These are phyloP conservation scores for Amaurobius ferox DNA, from an alignment of 2,888 invertebrate genomes.

Conservation along the genomic window DNA sequence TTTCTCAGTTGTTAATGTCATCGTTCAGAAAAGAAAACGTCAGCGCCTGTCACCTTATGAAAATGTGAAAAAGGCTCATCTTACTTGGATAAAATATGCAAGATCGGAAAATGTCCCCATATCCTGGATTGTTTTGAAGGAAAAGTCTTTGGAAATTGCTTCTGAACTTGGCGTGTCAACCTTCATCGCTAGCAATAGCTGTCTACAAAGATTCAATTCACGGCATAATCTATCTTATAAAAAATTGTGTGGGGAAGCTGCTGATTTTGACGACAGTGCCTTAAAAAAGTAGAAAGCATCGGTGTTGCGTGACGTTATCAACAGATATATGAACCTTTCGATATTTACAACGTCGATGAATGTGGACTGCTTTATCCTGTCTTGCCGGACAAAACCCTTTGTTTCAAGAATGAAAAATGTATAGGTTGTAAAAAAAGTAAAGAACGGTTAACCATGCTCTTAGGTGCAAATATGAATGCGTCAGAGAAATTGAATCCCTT, in stretches of 20 bases:
- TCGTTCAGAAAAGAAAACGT: too few relatives aligned
- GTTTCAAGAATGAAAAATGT: slow-evolving; percentile 19
- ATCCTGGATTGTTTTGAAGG: slow-evolving; percentile 16
- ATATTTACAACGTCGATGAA: background rate
- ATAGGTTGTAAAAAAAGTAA: slow-evolving; percentile 17
- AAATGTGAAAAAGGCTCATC: too few relatives aligned
- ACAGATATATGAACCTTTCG: background rate
- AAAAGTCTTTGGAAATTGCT: slow-evolving; percentile 6
- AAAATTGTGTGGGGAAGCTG: slow-evolving; percentile 17
- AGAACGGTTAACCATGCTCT: slow-evolving; percentile 14
- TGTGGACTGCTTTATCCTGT: background rate
- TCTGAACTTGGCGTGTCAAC: background rate
- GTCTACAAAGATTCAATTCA: slow-evolving; percentile 15
- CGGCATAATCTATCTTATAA: slow-evolving; percentile 8
- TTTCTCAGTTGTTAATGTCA: too few relatives aligned
- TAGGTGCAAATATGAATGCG: slow-evolving; percentile 23
- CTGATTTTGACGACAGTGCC: background rate
- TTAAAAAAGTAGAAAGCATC: slow-evolving; percentile 10
- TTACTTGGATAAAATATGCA: slow-evolving; percentile 12
- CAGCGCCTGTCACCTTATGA: too few relatives aligned
- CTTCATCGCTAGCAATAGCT: slow-evolving; percentile 19
- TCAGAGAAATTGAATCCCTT: slow-evolving; percentile 28
- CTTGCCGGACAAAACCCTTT: background rate
- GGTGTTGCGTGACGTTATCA: background rate
- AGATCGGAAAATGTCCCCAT: slow-evolving; percentile 2